A percentile compares a stretch with the other conserved stretches of the same genome.
Evolutionary conservation across 2,113 vertebrate species (phyloP).

Genomic region (Sorex araneus): DNA sequence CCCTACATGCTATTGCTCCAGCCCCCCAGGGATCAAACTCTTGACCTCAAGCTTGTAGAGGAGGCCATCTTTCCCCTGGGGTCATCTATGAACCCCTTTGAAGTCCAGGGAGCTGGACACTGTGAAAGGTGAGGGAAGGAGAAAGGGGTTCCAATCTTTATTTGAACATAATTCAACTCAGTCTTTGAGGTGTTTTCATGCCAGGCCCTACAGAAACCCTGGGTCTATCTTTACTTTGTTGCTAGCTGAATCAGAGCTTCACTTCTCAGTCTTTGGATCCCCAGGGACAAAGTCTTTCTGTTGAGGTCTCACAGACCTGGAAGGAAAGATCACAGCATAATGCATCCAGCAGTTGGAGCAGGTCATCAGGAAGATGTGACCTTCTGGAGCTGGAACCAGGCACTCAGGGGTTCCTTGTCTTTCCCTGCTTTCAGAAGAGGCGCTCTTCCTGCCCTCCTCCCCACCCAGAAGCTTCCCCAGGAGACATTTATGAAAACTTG

Average conservation of each 20-base stretch:
- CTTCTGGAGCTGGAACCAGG: background rate
- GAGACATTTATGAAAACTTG: background rate
- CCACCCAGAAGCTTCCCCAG: background rate
- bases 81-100: background rate
- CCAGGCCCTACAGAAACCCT: rapidly evolving
- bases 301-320: background rate
- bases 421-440: too few relatives aligned
- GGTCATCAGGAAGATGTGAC: background rate
- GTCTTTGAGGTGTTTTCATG: background rate
- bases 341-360: background rate
- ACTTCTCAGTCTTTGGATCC: background rate
- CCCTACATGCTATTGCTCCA: too few relatives aligned
- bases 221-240: background rate
- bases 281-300: background rate
- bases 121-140: background rate
- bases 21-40: too few relatives aligned
- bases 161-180: background rate
- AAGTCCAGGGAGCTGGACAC: background rate
- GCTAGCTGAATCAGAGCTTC: background rate
- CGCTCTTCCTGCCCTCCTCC: background rate
- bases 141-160: background rate
- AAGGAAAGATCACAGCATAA: background rate
- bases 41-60: too few relatives aligned
- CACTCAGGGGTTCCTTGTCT: too few relatives aligned
- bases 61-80: too few relatives aligned